Percentiles rank a stretch among this genome's conserved stretches.
These are phyloP conservation scores for Benitochromis conjunctus DNA, from an alignment of 2,113 vertebrate species.

Conservation along the genomic window DNA sequence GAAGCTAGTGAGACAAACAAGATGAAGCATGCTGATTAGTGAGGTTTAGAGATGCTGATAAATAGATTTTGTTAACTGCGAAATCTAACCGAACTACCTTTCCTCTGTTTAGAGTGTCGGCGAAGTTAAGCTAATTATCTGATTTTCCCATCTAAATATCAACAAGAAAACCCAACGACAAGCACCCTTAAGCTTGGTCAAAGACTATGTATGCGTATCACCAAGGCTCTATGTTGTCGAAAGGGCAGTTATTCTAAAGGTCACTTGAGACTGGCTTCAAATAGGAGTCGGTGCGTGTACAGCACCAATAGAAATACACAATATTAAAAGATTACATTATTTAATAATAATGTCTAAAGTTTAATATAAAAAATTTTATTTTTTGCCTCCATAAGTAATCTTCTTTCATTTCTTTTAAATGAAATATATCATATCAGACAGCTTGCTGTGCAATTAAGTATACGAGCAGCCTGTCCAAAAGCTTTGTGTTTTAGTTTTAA, in stretches of 20 bases:
- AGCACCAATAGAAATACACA: background rate
- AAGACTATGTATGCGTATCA: background rate
- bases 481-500: background rate
- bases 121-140: background rate
- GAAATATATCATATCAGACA: background rate
- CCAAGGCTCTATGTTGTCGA: background rate
- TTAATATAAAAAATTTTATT: rapidly evolving
- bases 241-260: background rate
- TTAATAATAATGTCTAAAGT: background rate
- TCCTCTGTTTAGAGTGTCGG: background rate
- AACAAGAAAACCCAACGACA: background rate
- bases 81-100: background rate
- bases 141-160: background rate
- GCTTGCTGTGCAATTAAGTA: background rate
- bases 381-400: background rate
- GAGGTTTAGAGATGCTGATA: background rate
- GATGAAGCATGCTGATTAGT: background rate
- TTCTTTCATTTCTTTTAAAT: background rate
- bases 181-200: background rate
- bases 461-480: background rate
- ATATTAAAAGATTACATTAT: background rate
- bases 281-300: background rate
- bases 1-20: background rate
- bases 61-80: background rate
- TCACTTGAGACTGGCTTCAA: background rate